phyloP scores from a whole-genome alignment of 2,888 invertebrate species.

The Mimas tiliae region DNA sequence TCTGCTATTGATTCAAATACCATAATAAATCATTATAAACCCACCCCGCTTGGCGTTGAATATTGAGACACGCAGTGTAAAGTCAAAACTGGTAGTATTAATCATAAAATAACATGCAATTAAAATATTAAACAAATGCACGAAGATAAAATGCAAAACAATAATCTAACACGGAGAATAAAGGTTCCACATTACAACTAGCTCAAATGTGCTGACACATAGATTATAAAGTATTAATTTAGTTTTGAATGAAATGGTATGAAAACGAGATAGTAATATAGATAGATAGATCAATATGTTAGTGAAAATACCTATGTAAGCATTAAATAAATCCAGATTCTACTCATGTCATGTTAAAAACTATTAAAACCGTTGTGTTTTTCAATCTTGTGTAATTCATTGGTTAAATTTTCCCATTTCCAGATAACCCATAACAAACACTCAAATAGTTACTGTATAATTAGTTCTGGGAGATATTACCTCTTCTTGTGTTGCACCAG shows the following conservation, averaged over 20 bases:
- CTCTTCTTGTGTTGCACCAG: constrained; percentile 50
- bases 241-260: not conserved
- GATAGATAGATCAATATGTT: not conserved
- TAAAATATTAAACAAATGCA: not conserved
- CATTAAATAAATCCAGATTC: not conserved
- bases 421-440: constrained; percentile 18
- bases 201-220: too few species aligned
- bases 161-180: not conserved
- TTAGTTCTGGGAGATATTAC: constrained; percentile 44
- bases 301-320: not conserved
- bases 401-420: not conserved
- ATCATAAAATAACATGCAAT: constrained; percentile 7
- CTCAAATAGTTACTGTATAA: constrained; percentile 12
- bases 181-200: not conserved
- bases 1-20: too few species aligned
- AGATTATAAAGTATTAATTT: too few species aligned
- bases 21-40: too few species aligned
- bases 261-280: not conserved
- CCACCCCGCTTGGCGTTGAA: too few species aligned
- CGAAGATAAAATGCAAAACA: constrained; percentile 1
- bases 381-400: not conserved
- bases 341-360: not conserved
- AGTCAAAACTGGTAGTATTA: not conserved
- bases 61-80: too few species aligned
- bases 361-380: not conserved